Evolutionary conservation across 2,113 vertebrate genomes (phyloP), one percentile per base, ranked within the genome.

Genomic region (Lates calcarifer): DNA sequence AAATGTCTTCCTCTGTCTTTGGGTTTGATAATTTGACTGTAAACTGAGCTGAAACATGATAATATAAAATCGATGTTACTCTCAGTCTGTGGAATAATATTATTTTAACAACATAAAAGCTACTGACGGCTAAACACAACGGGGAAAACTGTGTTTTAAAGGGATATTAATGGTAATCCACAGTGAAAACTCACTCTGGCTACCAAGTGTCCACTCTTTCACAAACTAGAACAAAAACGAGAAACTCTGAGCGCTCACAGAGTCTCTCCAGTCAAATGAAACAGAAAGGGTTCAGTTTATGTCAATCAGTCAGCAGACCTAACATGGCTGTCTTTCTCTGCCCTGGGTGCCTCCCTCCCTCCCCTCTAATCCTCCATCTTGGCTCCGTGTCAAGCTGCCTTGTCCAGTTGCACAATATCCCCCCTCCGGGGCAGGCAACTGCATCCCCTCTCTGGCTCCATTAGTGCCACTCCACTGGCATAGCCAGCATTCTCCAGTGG

Each of bases 371-470:
- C 87, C 92, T 91, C 89, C 90, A 93, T 93, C 85, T 93, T 93
- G 93, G 93, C 93, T 92, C 87, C 2, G 45, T 89, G 87, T 93
- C 93, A 93, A 93, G 81, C 79, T 14, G 85, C 90, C 93, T 93
- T 93, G 93, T 93, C 92, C 91, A 91, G 91, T 93, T 91, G 87
- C 92, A 94, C 92, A 93, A 93, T 94, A 90, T 89, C 84, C 88
- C 91, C 90, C 91, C 93, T 92, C 84, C 43, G n/a, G 86, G 91
- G 89, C 90, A 91, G 92, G 91, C 91, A 92, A 93, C 91, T 91
- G 91, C 91, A 89, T 90, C 91, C 84, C 90, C 89, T 91, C 85
- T 92, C 92, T 82, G 90, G 93, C 90, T 92, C 92, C 92, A 94
- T 92, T 94, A 94, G 92, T 91, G 90, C 90, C 93, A 91, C 93